phyloP scores from a whole-genome alignment of 2,113 vertebrate genomes.

The Centropristis striata region DNA sequence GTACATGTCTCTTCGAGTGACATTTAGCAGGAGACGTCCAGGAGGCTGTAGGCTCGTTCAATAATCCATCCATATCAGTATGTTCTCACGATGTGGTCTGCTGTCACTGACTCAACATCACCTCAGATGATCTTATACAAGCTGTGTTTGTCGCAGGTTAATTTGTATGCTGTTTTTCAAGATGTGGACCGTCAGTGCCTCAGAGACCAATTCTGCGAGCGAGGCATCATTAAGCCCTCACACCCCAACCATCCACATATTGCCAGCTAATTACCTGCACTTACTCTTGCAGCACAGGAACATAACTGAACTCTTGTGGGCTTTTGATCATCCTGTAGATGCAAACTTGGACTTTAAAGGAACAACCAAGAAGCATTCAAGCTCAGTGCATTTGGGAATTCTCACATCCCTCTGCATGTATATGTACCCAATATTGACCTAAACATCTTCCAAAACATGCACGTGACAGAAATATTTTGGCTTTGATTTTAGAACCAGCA shows the following conservation, averaged over 20 bases:
- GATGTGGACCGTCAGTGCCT: conserved; percentile 3
- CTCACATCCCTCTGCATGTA: neutral
- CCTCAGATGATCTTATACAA: neutral
- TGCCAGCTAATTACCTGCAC: conserved; percentile 50
- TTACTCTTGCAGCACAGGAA: conserved; percentile 27
- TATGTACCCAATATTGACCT: neutral
- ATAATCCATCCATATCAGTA: neutral
- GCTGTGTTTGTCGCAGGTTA: neutral
- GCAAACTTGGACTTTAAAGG: neutral
- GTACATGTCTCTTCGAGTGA: too few species aligned
- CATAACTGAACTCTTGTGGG: conserved; percentile 19
- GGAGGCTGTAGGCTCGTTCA: too few species aligned
- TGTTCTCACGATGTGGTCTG: neutral
- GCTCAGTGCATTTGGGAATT: neutral
- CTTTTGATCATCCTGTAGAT: conserved; percentile 2
- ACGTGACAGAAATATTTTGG: neutral
- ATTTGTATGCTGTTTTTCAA: conserved; percentile 14
- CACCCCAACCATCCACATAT: conserved; percentile 36
- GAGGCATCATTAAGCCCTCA: conserved; percentile 31
- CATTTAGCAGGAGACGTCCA: too few species aligned
- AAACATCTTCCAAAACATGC: neutral
- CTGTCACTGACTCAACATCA: neutral
- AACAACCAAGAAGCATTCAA: conserved; percentile 20
- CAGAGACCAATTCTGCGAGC: conserved; percentile 65
- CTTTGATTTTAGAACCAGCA: neutral